Conservation (phyloP, 2,888 invertebrate genomes). For the Drosophila ezoana region DNA sequence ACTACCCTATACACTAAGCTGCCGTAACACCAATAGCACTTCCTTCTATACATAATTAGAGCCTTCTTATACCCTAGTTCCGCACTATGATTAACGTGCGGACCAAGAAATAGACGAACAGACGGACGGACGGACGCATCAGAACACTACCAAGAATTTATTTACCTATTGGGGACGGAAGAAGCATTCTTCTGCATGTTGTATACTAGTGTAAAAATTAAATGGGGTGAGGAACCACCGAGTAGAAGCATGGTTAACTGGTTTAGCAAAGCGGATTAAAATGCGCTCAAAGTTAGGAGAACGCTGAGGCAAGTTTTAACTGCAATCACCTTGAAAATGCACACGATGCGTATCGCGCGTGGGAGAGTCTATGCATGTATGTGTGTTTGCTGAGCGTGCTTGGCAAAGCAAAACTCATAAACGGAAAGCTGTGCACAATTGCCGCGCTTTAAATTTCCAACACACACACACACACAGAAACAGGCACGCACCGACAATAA, state of each 20-base stretch:
- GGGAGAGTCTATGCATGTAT: background rate
- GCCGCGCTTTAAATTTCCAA: conserved; percentile 28
- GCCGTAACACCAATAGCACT: too few species aligned
- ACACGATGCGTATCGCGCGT: conserved; percentile 4
- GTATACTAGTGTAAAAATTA: too few species aligned
- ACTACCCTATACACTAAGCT: background rate
- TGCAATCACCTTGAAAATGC: conserved; percentile 42
- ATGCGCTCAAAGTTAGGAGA: conserved; percentile 16
- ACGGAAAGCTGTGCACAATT: conserved; percentile 53
- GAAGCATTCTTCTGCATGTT: too few species aligned
- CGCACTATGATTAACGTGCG: too few species aligned
- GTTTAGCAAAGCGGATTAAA: conserved; percentile 38
- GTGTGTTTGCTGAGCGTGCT: conserved; percentile 15
- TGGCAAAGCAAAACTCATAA: conserved; percentile 27
- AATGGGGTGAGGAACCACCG: background rate
- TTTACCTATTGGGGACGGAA: too few species aligned
- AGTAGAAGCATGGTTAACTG: conserved; percentile 11
- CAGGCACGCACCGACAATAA: conserved; percentile 2
- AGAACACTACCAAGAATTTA: too few species aligned
- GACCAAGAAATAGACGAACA: too few species aligned
- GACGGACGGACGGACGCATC: too few species aligned
- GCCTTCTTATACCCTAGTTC: too few species aligned
- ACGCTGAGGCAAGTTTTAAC: conserved; percentile 19
- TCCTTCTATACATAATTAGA: background rate
- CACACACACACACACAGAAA: conserved; percentile 32